Evolutionary conservation across 2,113 vertebrate genomes (phyloP).

Genomic region (Hiodon tergisus): DNA sequence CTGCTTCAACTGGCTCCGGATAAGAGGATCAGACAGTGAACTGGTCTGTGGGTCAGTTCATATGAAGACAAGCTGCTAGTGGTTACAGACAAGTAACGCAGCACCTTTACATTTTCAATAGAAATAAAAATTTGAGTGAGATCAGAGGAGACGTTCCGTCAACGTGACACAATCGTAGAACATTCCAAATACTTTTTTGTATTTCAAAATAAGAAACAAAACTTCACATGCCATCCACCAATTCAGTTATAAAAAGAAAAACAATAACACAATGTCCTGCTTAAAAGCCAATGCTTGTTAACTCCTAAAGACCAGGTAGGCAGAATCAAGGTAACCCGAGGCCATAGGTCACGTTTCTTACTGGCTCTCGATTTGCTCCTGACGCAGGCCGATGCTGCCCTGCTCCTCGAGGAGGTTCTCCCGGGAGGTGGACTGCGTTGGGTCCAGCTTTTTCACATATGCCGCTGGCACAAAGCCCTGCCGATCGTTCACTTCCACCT

Average conservation of each 20-base stretch:
- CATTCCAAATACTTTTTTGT: too few species aligned
- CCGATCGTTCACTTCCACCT: slow-evolving; percentile 97
- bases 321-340: background rate
- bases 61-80: background rate
- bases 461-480: slow-evolving; percentile 96
- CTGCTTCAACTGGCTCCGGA: background rate
- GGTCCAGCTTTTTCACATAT: slow-evolving; percentile 95
- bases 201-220: too few species aligned
- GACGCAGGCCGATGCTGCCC: slow-evolving; percentile 85
- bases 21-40: background rate
- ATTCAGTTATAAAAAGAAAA: too few species aligned
- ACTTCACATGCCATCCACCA: too few species aligned
- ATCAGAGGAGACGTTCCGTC: too few species aligned
- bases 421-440: slow-evolving; percentile 90
- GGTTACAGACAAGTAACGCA: background rate
- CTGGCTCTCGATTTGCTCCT: slow-evolving; percentile 96
- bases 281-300: background rate
- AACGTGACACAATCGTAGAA: too few species aligned
- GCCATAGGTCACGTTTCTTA: slow-evolving; percentile 59
- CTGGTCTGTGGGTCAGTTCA: background rate
- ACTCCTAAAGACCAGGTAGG: background rate
- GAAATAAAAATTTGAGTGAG: background rate
- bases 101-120: background rate
- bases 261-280: too few species aligned
- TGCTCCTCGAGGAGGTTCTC: slow-evolving; percentile 96